A percentile compares a stretch with the other conserved stretches of the same genome.
Evolutionary conservation across 53 echinoderm and acorn worm species (phyloP).

Genomic region (Holothuria scabra): DNA sequence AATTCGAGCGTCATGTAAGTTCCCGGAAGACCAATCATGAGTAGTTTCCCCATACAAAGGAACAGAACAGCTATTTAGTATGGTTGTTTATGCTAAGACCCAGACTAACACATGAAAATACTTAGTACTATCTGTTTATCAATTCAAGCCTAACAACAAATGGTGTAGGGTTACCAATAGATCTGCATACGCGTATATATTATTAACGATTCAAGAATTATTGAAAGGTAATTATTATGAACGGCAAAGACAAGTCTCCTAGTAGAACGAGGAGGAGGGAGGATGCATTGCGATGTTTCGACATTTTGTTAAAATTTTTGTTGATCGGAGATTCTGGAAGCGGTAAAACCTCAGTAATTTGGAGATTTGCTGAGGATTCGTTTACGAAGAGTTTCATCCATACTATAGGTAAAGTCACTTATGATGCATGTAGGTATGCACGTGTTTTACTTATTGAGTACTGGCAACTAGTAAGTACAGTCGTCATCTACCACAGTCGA

Average conservation of each 20-base stretch:
- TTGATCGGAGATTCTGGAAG: conserved; percentile 91
- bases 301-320: conserved; percentile 76
- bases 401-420: conserved; percentile 72
- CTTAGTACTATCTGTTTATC: too few relatives aligned
- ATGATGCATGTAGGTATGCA: too few relatives aligned
- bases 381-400: conserved; percentile 84
- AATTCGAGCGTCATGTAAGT: not conserved
- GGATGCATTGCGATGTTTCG: conserved; percentile 53
- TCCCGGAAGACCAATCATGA: conserved; percentile 46
- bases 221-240: conserved; percentile 4
- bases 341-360: conserved; percentile 91
- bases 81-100: too few relatives aligned
- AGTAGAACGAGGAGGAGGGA: not conserved
- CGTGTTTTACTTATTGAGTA: too few relatives aligned
- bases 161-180: too few relatives aligned
- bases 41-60: conserved; percentile 7
- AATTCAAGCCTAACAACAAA: too few relatives aligned
- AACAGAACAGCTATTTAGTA: too few relatives aligned
- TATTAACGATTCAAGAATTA: not conserved
- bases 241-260: conserved; percentile 12
- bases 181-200: too few relatives aligned
- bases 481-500: too few relatives aligned
- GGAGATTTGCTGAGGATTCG: conserved; percentile 82
- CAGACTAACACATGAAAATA: too few relatives aligned
- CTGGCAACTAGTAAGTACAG: too few relatives aligned